A percentile compares a stretch with the other conserved stretches of the same genome.
Evolutionary conservation across 2,888 invertebrate genomes (phyloP).

Genomic region (Iselma pallidipennis): DNA sequence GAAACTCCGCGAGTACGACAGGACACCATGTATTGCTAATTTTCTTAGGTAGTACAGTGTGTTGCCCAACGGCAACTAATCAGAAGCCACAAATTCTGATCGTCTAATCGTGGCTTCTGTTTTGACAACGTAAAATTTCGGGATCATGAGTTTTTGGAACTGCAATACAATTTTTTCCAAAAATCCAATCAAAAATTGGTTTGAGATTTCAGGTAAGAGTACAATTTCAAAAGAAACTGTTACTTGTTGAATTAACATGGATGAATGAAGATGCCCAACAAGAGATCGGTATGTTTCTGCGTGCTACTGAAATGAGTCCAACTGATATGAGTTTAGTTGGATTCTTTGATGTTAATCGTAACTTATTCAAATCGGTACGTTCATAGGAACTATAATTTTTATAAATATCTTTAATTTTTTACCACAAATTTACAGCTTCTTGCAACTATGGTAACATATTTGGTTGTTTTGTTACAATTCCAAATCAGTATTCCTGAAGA

Average conservation of each 20-base stretch:
- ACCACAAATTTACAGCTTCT: conserved; percentile 59
- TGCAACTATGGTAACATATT: conserved; percentile 77
- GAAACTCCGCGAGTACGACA: too few species aligned
- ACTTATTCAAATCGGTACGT: conserved; percentile 72
- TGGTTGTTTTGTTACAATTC: conserved; percentile 74
- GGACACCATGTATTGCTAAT: too few species aligned
- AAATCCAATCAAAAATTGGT: too few species aligned
- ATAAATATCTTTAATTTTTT: not conserved
- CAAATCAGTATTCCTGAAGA: conserved; percentile 76
- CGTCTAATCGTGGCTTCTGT: too few species aligned
- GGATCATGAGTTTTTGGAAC: too few species aligned
- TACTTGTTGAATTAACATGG: conserved; percentile 75
- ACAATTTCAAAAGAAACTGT: conserved; percentile 73
- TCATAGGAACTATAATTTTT: too few species aligned
- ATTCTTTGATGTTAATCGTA: conserved; percentile 73
- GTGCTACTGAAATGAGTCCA: conserved; percentile 77
- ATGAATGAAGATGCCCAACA: conserved; percentile 77
- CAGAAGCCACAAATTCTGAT: too few species aligned
- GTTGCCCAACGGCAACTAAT: too few species aligned
- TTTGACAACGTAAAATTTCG: too few species aligned
- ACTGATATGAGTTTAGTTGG: conserved; percentile 75
- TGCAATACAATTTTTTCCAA: too few species aligned
- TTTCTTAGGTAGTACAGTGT: too few species aligned
- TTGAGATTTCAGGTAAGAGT: conserved; percentile 62
- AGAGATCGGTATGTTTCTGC: conserved; percentile 75